phyloP scores from a whole-genome alignment of 2,888 invertebrate genomes.

The Dexiosoma caninum region DNA sequence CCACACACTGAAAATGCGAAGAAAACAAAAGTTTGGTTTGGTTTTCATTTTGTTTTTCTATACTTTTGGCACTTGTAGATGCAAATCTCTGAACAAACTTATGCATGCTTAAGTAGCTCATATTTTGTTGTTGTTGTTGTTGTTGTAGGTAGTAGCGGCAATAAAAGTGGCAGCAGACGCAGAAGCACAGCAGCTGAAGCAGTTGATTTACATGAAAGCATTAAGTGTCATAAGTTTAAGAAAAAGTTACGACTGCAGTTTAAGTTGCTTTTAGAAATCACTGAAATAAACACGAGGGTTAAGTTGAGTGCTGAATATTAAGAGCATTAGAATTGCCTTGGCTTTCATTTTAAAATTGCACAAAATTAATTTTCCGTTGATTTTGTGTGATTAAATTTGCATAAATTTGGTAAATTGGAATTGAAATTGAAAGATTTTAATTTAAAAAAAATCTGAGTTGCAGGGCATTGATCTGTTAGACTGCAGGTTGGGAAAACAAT shows the following conservation, averaged over 20 bases:
- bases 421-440: too few relatives aligned
- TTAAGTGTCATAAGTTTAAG: slow-evolving; percentile 58
- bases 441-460: too few relatives aligned
- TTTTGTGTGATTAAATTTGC: not conserved
- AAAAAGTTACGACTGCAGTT: slow-evolving; percentile 46
- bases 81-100: slow-evolving; percentile 66
- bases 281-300: slow-evolving; percentile 31
- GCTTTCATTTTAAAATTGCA: not conserved
- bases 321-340: slow-evolving; percentile 27
- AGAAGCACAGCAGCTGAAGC: slow-evolving; percentile 24
- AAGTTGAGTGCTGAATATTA: slow-evolving; percentile 40
- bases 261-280: slow-evolving; percentile 7
- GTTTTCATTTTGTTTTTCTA: slow-evolving; percentile 15
- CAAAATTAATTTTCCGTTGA: not conserved
- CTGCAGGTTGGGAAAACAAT: too few relatives aligned
- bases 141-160: not conserved
- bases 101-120: slow-evolving; percentile 66
- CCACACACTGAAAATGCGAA: slow-evolving; percentile 27
- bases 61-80: slow-evolving; percentile 64
- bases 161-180: not conserved
- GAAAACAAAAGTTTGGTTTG: slow-evolving; percentile 19
- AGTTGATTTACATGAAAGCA: slow-evolving; percentile 65
- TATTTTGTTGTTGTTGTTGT: slow-evolving; percentile 46
- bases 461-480: too few relatives aligned
- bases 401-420: too few relatives aligned